phyloP scores from a whole-genome alignment of 2,797 vertebrate species.

The Trachurus trachurus region DNA sequence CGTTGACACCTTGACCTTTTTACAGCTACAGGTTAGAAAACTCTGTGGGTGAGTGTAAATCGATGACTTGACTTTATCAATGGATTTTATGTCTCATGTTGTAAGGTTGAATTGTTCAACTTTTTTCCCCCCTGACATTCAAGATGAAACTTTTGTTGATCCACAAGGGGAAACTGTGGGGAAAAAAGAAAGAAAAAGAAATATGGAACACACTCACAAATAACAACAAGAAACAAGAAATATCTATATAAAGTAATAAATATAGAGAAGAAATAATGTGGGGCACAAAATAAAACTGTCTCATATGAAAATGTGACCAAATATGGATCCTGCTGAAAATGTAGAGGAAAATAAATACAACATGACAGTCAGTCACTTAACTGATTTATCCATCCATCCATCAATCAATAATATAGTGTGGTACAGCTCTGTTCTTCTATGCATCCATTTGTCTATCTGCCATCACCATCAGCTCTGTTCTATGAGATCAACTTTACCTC shows the following conservation, averaged over 20 bases:
- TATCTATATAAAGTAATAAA: not conserved
- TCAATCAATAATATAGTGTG: not conserved
- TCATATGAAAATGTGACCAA: not conserved
- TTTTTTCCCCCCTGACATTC: slow-evolving; percentile 14
- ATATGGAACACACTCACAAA: not conserved
- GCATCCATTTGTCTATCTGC: not conserved
- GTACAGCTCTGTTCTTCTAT: not conserved
- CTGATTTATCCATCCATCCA: not conserved
- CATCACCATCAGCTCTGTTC: not conserved
- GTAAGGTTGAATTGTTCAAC: slow-evolving; percentile 25
- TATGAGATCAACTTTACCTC: too few relatives aligned
- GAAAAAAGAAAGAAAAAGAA: too few relatives aligned
- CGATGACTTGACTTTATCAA: slow-evolving; percentile 61
- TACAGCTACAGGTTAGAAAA: slow-evolving; percentile 49
- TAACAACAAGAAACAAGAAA: not conserved
- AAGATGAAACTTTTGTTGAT: slow-evolving; percentile 41
- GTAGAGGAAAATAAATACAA: not conserved
- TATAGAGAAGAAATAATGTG: not conserved
- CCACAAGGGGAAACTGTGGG: not conserved
- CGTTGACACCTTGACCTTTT: slow-evolving; percentile 66
- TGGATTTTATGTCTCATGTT: slow-evolving; percentile 63
- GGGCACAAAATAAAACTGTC: not conserved
- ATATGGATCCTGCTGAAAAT: not conserved
- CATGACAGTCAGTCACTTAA: not conserved
- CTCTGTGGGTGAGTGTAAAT: slow-evolving; percentile 60